Evolutionary conservation across 2,113 vertebrate genomes (phyloP).

Genomic region (Leucopsar rothschildi): DNA sequence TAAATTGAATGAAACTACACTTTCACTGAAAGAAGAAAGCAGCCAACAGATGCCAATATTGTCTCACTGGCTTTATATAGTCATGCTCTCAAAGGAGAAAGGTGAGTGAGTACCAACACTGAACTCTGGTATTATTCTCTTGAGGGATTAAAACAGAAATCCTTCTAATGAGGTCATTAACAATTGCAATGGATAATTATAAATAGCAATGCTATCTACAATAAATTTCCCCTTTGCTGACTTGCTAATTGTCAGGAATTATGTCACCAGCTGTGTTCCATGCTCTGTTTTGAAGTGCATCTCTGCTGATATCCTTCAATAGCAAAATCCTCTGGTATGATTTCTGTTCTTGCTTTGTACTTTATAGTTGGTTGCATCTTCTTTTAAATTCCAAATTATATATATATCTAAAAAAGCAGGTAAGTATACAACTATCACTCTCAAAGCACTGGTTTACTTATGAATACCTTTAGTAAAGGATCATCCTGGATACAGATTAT

Average conservation of each 20-base stretch:
- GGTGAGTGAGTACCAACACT: background rate
- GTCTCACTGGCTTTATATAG: background rate
- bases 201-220: background rate
- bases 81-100: background rate
- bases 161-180: background rate
- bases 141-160: background rate
- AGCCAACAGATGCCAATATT: background rate
- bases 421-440: background rate
- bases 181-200: background rate
- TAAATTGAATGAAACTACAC: background rate
- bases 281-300: background rate
- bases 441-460: background rate
- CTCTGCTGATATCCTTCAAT: background rate
- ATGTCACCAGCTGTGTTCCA: background rate
- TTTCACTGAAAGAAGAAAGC: background rate
- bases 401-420: background rate
- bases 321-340: background rate
- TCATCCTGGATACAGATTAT: background rate
- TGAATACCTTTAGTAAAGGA: background rate
- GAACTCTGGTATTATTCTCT: background rate
- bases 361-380: background rate
- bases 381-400: background rate
- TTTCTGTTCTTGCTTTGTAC: background rate
- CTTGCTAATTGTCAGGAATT: background rate
- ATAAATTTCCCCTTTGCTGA: background rate